Conservation (phyloP, 2,797 vertebrate species). For the Chromobotia macracanthus region DNA sequence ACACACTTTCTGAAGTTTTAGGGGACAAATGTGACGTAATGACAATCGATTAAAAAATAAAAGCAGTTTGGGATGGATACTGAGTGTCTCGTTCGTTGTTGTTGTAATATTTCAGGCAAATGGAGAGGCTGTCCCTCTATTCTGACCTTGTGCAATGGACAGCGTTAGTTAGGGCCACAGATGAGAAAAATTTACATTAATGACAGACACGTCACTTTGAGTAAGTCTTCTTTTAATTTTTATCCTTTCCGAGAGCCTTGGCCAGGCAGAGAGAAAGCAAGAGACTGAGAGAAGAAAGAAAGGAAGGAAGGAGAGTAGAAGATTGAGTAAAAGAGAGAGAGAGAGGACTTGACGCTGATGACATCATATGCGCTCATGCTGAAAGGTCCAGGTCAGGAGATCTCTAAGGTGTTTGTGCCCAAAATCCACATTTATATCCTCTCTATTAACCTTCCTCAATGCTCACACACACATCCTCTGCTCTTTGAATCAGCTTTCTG, state of each 20-base stretch:
- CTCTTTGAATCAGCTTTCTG: slow-evolving; percentile 11
- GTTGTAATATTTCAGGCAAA: slow-evolving; percentile 44
- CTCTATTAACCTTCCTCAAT: slow-evolving; percentile 8
- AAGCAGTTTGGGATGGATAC: slow-evolving; percentile 27
- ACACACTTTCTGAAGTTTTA: slow-evolving; percentile 11
- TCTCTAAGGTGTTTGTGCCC: background rate
- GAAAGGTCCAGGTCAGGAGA: slow-evolving; percentile 11
- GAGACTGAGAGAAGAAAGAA: background rate
- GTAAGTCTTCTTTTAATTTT: background rate
- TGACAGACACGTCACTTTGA: slow-evolving; percentile 41
- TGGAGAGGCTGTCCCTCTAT: slow-evolving; percentile 27
- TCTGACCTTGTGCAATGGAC: slow-evolving; percentile 47
- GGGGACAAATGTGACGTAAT: slow-evolving; percentile 35
- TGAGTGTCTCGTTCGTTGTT: slow-evolving; percentile 26
- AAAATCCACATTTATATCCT: slow-evolving; percentile 15
- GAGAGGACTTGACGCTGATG: background rate
- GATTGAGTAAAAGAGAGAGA: background rate
- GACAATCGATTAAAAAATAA: slow-evolving; percentile 38
- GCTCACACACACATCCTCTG: background rate
- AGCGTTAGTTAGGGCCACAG: slow-evolving; percentile 22
- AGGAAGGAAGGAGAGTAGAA: too few species aligned
- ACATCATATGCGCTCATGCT: slow-evolving; percentile 15
- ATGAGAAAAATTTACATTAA: slow-evolving; percentile 50
- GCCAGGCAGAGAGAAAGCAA: background rate
- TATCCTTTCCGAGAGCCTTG: slow-evolving; percentile 14